These are phyloP conservation scores for Sebastes itinus DNA, from an alignment of 2,797 vertebrate genomes.

Conservation along the genomic window DNA sequence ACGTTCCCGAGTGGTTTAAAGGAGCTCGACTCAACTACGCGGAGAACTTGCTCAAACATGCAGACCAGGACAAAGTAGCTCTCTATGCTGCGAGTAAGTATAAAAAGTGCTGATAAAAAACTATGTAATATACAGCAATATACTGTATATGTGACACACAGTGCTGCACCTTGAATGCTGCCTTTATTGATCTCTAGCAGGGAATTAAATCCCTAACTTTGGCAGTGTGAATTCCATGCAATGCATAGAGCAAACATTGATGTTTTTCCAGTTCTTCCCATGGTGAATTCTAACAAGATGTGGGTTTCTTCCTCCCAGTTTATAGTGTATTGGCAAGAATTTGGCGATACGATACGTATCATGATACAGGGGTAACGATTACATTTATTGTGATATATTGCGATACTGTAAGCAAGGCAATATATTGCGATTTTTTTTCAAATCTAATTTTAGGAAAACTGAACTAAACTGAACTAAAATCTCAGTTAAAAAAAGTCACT, in stretches of 20 bases:
- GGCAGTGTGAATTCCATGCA: too few relatives aligned
- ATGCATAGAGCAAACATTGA: too few relatives aligned
- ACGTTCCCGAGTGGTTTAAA: constrained; percentile 94
- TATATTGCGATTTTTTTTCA: too few relatives aligned
- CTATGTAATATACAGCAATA: background rate
- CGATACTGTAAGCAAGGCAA: too few relatives aligned
- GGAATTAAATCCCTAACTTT: too few relatives aligned
- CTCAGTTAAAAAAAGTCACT: too few relatives aligned
- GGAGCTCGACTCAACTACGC: constrained; percentile 95
- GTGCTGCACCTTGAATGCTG: background rate
- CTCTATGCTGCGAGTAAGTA: constrained; percentile 92
- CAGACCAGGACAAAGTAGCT: constrained; percentile 92
- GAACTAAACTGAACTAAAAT: too few relatives aligned
- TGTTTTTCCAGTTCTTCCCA: background rate
- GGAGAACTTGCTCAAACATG: constrained; percentile 92
- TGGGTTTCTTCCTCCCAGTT: background rate
- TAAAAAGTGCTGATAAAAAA: background rate
- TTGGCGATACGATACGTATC: too few relatives aligned
- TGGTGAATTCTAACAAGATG: background rate
- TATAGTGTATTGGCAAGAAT: too few relatives aligned
- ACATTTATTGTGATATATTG: too few relatives aligned
- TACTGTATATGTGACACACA: background rate
- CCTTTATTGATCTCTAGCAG: background rate
- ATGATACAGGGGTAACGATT: too few relatives aligned
- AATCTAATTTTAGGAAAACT: too few relatives aligned